Base-by-base conservation (phyloP, 2,113 vertebrate species). In the Syngnathus typhle region DNA sequence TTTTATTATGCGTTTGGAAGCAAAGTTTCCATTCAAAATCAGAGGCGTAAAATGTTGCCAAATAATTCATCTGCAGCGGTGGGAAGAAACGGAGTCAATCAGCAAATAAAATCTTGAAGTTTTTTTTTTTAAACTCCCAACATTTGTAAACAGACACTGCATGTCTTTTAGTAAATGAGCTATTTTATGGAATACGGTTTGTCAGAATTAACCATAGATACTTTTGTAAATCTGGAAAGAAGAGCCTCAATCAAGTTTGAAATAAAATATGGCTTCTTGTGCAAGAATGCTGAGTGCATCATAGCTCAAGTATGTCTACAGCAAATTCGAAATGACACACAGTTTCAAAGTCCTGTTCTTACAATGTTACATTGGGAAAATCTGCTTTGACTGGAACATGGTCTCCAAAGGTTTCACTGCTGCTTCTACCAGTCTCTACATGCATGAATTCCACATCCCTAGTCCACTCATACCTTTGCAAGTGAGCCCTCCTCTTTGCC, bases 371-470 rank as follows among this genome's bases (percentile, higher is more conserved):
- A 15, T 58, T 58, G 15, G 16, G 59, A 21, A 21, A 21, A 41
- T 21, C 10, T 3, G 15, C 5, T 44, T 1, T 60, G 58, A 38
- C 37, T n/a, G 36, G 39, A 36, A 36, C 15, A 32, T 32, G 27
- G 37, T n/a, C 9, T 39, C n/a, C 36, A 18, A n/a, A 60, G 16
- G 19, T 21, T 9, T 44, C 41, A 4, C 37, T 39, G 37, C 37
- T 16, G 37, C 36, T 39, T 62, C 46, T 62, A 39, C 84, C 73
- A 71, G 86, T 82, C 77, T 43, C 21, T 55, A 82, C 87, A 87
- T 2, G 84, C 67, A 72, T 36, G 69, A 78, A 85, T 86, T 80
- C 83, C 66, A 78, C 60, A 73, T 72, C 65, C 18, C 70, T 60
- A 0, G 51, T 60, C 65, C 43, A 46, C 60, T 67, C 71, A 64